These are phyloP conservation scores for Sinotaia quadrata DNA, from an alignment of 2,888 invertebrate genomes.

Conservation along the genomic window DNA sequence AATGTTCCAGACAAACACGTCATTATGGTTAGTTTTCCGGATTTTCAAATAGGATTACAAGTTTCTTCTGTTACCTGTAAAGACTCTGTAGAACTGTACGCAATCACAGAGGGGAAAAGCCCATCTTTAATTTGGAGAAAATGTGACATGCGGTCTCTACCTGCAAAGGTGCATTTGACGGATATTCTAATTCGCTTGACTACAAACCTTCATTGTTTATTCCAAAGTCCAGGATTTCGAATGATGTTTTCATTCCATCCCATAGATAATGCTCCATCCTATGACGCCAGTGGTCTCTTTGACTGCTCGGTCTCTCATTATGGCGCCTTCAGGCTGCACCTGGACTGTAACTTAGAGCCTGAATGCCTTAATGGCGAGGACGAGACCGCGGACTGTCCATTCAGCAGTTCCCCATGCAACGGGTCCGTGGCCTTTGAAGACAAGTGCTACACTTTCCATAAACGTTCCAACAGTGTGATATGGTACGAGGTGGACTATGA, in stretches of 20 bases:
- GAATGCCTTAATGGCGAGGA: slow-evolving; percentile 10
- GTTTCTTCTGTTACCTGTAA: too few relatives aligned
- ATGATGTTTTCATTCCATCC: neutral
- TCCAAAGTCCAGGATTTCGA: neutral
- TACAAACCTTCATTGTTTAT: neutral
- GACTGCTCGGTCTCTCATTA: slow-evolving; percentile 19
- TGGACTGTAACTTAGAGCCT: slow-evolving; percentile 16
- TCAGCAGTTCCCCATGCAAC: slow-evolving; percentile 9
- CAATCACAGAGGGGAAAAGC: neutral
- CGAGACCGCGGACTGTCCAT: slow-evolving; percentile 4
- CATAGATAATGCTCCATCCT: neutral
- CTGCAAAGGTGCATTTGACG: too few relatives aligned
- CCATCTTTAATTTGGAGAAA: neutral
- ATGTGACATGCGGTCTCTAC: too few relatives aligned
- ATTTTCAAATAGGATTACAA: neutral
- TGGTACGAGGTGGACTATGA: neutral
- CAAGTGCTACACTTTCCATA: neutral
- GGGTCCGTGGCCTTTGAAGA: slow-evolving; percentile 5
- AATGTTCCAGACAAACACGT: neutral
- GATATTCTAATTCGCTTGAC: neutral
- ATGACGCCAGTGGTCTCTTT: neutral
- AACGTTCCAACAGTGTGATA: neutral
- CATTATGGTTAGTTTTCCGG: neutral
- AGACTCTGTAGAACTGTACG: neutral
- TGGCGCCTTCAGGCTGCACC: slow-evolving; percentile 4